A percentile compares a stretch with the other conserved stretches of the same genome.
These are phyloP conservation scores for Rhamnusium bicolor DNA, from an alignment of 2,888 invertebrate species.

Conservation along the genomic window DNA sequence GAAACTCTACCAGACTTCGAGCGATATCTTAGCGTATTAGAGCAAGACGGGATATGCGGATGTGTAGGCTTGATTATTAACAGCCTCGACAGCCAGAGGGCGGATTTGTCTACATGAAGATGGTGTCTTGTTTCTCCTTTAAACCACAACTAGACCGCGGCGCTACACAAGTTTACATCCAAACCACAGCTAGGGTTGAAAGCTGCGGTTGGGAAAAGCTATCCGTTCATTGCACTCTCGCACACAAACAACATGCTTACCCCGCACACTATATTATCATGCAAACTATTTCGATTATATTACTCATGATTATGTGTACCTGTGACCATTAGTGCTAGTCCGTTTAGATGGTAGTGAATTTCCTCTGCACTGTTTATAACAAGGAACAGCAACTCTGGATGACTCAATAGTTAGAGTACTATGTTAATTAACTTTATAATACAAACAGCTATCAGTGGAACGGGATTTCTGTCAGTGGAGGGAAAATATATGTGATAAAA, in stretches of 20 bases:
- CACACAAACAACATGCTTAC: conserved; percentile 21
- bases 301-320: conserved; percentile 3
- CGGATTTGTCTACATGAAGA: conserved; percentile 58
- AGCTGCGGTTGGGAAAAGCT: conserved; percentile 55
- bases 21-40: conserved; percentile 4
- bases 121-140: conserved; percentile 62
- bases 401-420: too few species aligned
- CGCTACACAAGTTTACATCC: conserved; percentile 69
- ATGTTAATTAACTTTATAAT: too few species aligned
- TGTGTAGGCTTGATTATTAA: conserved; percentile 66
- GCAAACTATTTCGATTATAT: neutral
- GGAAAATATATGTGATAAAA: too few species aligned
- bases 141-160: conserved; percentile 65
- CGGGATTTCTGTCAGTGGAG: too few species aligned
- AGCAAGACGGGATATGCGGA: conserved; percentile 44
- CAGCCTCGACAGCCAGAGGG: conserved; percentile 59
- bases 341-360: neutral
- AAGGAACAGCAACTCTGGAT: too few species aligned
- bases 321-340: neutral
- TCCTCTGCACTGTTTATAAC: too few species aligned
- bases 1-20: neutral
- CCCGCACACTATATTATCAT: conserved; percentile 10
- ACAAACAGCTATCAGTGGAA: too few species aligned
- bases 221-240: conserved; percentile 18
- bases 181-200: conserved; percentile 65